Conservation (phyloP, 2,888 invertebrate genomes). For the Harmothoe impar region DNA sequence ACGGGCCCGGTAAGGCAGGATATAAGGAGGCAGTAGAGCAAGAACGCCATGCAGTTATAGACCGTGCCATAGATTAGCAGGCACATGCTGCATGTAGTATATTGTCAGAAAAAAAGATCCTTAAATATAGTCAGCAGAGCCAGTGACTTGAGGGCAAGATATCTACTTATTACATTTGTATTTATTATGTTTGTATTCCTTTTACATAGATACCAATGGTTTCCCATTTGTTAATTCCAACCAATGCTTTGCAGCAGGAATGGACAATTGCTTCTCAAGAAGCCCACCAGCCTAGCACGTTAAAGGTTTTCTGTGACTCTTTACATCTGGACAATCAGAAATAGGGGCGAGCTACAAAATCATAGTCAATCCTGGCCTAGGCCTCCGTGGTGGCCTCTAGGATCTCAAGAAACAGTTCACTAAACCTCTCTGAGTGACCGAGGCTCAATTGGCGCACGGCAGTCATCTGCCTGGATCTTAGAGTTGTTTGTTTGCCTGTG, state of each 20-base stretch:
- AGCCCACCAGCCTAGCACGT: background rate
- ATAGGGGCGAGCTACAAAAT: background rate
- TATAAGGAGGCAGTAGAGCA: slow-evolving; percentile 39
- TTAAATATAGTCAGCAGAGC: too few species aligned
- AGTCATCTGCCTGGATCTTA: slow-evolving; percentile 13
- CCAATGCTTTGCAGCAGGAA: too few species aligned
- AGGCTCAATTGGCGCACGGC: slow-evolving; percentile 49
- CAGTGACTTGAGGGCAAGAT: too few species aligned
- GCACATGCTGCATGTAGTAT: background rate
- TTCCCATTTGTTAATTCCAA: too few species aligned
- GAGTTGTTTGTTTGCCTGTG: background rate
- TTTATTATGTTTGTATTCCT: too few species aligned
- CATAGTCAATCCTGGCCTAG: background rate
- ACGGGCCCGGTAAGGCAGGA: slow-evolving; percentile 4
- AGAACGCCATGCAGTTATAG: background rate
- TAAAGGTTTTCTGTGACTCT: background rate
- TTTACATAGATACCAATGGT: too few species aligned
- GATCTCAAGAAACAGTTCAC: slow-evolving; percentile 47
- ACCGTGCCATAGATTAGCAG: background rate
- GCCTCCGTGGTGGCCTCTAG: background rate
- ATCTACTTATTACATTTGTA: too few species aligned
- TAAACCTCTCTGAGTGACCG: slow-evolving; percentile 38
- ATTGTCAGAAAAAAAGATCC: too few species aligned
- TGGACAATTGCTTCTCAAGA: too few species aligned
- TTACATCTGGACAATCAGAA: slow-evolving; percentile 31